Conservation (phyloP, 2,797 vertebrate genomes). For the Selene dorsalis region DNA sequence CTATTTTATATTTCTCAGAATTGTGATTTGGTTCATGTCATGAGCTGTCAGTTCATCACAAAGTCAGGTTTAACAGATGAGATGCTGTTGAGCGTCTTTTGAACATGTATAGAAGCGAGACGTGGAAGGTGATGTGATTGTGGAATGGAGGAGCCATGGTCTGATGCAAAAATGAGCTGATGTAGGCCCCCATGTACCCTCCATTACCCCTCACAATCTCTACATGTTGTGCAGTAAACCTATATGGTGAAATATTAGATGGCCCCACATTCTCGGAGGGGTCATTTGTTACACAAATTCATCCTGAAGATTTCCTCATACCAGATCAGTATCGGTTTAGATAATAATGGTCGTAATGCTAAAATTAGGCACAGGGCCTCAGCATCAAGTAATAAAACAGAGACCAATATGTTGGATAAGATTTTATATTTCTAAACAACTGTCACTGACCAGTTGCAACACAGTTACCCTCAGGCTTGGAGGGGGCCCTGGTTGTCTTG, state of each 20-base stretch:
- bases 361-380: neutral
- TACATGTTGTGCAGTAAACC: neutral
- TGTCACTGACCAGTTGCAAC: neutral
- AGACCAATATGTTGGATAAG: neutral
- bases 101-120: neutral
- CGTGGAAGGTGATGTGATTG: neutral
- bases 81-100: neutral
- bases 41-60: conserved; percentile 18
- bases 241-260: neutral
- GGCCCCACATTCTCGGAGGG: neutral
- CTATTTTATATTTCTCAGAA: neutral
- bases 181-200: neutral
- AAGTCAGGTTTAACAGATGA: neutral
- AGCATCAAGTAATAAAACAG: neutral
- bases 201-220: neutral
- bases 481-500: neutral
- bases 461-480: neutral
- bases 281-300: neutral
- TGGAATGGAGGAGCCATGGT: neutral
- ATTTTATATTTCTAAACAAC: neutral
- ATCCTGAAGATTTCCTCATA: neutral
- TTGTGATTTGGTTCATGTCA: neutral
- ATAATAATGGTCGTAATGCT: no score
- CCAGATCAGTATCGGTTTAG: neutral
- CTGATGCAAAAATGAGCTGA: neutral